A percentile compares a stretch with the other conserved stretches of the same genome.
These are phyloP conservation scores for Malurus splendens DNA, from an alignment of 2,797 vertebrate species.

Conservation along the genomic window DNA sequence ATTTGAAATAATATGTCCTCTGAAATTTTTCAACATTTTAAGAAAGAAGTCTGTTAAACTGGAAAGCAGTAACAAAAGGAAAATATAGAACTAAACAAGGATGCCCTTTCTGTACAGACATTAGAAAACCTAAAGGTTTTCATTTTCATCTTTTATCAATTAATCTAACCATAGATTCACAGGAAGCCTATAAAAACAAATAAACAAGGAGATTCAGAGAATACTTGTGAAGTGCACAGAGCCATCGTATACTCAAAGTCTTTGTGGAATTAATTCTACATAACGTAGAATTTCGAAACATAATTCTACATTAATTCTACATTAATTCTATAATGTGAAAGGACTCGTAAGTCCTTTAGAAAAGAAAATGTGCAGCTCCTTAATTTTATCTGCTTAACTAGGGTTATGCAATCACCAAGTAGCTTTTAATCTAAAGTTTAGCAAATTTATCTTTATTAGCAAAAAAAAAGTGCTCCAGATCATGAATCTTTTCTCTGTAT, in stretches of 20 bases:
- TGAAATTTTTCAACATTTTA: not conserved
- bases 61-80: not conserved
- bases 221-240: not conserved
- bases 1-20: not conserved
- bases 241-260: not conserved
- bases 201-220: not conserved
- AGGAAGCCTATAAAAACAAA: not conserved
- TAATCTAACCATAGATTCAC: not conserved
- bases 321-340: not conserved
- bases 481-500: not conserved
- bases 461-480: not conserved
- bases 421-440: not conserved
- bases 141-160: not conserved
- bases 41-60: not conserved
- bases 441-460: not conserved
- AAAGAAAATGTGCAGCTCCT: not conserved
- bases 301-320: not conserved
- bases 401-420: not conserved
- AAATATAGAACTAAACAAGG: not conserved
- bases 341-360: not conserved
- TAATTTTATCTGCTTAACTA: not conserved
- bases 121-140: not conserved
- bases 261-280: not conserved
- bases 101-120: not conserved
- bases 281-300: too few species aligned